A percentile compares a stretch with the other conserved stretches of the same genome.
These are phyloP conservation scores for Ahaetulla prasina DNA, from an alignment of 2,113 vertebrate species.

Conservation along the genomic window DNA sequence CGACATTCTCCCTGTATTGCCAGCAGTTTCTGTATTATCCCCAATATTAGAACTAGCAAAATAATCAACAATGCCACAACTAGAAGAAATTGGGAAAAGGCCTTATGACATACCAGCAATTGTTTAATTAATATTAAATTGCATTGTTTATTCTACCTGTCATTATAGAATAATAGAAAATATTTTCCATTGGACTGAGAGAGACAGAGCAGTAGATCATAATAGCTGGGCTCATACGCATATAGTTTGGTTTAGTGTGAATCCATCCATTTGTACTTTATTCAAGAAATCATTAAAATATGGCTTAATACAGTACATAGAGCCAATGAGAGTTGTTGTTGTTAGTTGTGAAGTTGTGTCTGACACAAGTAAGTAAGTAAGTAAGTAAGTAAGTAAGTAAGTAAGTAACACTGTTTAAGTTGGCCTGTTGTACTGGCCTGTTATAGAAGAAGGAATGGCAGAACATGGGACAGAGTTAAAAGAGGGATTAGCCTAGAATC, in stretches of 20 bases:
- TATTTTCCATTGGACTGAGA: not conserved
- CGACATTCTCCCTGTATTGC: not conserved
- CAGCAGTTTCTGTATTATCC: not conserved
- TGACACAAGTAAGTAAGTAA: no score
- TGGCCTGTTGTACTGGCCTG: no score
- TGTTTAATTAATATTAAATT: not conserved
- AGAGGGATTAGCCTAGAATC: no score
- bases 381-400: no score
- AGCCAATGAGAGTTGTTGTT: no score
- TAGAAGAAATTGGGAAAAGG: not conserved
- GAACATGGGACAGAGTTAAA: no score
- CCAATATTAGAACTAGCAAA: not conserved
- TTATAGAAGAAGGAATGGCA: not conserved
- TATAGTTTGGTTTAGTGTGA: not conserved
- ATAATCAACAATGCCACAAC: not conserved
- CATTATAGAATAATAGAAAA: not conserved
- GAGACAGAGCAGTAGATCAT: not conserved
- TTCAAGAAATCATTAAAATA: not conserved
- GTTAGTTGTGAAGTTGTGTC: no score
- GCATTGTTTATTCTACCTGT: not conserved
- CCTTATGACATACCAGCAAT: not conserved
- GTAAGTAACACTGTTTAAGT: not conserved
- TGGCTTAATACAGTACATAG: not conserved
- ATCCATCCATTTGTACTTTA: not conserved
- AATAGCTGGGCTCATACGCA: not conserved